Evolutionary conservation across 2,797 vertebrate genomes (phyloP).

Genomic region (Scleropages formosus): DNA sequence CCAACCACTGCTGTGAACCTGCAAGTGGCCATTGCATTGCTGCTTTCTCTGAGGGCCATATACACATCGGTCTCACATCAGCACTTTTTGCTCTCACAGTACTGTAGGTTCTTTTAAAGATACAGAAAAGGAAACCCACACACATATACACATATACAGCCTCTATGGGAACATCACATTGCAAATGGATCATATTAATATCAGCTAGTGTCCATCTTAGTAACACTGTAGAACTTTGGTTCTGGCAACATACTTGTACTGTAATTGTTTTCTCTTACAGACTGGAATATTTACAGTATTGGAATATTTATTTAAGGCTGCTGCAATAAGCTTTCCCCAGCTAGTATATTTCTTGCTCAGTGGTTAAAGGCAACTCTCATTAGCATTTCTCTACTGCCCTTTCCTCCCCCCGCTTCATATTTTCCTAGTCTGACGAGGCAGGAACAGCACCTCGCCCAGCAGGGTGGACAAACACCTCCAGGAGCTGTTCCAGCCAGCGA

Average conservation of each 20-base stretch:
- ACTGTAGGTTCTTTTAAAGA: no score
- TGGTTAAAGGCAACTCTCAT: not conserved
- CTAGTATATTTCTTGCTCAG: no score
- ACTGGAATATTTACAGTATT: not conserved
- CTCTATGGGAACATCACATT: not conserved
- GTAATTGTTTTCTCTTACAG: constrained; percentile 5
- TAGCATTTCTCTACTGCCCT: constrained; percentile 7
- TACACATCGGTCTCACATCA: not conserved
- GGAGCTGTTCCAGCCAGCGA: constrained; percentile 59
- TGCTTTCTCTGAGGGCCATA: no score
- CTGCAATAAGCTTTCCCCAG: not conserved
- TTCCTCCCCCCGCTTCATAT: not conserved
- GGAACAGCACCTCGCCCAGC: constrained; percentile 76
- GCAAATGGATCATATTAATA: no score
- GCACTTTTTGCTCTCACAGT: not conserved
- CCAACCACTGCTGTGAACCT: no score
- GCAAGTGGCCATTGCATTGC: no score
- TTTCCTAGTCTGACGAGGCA: constrained; percentile 80
- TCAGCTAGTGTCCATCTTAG: not conserved
- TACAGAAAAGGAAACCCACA: no score
- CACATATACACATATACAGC: no score
- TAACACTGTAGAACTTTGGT: constrained; percentile 14
- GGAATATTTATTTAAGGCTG: not conserved
- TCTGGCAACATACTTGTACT: not conserved
- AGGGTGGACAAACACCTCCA: constrained; percentile 67